These are phyloP conservation scores for Phainopepla nitens DNA, from an alignment of 2,113 vertebrate genomes.

Conservation along the genomic window DNA sequence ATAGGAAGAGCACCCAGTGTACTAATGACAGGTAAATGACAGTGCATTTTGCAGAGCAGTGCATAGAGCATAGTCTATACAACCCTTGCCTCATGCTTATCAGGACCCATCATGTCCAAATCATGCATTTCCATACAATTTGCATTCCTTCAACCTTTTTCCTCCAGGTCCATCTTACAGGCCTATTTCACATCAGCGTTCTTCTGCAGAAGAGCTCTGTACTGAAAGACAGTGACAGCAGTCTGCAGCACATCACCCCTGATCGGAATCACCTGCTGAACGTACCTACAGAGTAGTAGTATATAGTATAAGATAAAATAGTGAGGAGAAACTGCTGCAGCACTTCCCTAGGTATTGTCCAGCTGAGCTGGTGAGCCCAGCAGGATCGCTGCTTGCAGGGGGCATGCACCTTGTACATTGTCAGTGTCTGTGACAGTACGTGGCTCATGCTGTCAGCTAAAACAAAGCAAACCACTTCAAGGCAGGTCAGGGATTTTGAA, in stretches of 20 bases:
- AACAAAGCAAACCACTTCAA: not conserved
- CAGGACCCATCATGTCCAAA: not conserved
- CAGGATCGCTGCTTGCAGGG: not conserved
- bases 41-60: not conserved
- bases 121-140: not conserved
- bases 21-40: fast-evolving
- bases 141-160: not conserved
- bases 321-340: not conserved
- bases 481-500: not conserved
- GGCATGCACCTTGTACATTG: not conserved
- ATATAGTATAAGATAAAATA: not conserved
- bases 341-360: not conserved
- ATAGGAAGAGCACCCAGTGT: not conserved
- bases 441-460: not conserved
- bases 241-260: not conserved
- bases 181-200: not conserved
- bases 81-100: not conserved
- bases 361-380: not conserved
- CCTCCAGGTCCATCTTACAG: not conserved
- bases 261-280: not conserved
- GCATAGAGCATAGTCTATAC: not conserved
- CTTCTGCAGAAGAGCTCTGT: not conserved
- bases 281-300: not conserved
- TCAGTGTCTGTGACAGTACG: not conserved
- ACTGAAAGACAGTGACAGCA: fast-evolving